Conservation (phyloP, 2,888 invertebrate species). For the Drosophila cognata region DNA sequence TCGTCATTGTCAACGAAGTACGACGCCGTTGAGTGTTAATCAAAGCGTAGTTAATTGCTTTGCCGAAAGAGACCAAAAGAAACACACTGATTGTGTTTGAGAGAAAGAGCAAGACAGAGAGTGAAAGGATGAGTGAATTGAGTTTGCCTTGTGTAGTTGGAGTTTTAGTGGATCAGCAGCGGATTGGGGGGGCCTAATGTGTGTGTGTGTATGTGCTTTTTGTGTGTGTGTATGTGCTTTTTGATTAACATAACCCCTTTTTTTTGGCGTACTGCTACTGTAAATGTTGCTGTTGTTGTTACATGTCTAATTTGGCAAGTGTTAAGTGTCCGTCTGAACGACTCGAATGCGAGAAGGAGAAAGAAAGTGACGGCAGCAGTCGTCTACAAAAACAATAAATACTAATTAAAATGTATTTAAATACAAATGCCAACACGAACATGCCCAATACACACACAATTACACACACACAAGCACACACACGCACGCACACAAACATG, state of each 20-base stretch:
- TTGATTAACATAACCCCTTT: conserved; percentile 73
- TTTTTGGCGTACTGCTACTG: conserved; percentile 11
- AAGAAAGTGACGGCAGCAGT: conserved; percentile 15
- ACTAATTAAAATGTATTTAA: conserved; percentile 80
- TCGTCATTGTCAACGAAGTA: conserved; percentile 70
- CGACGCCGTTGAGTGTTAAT: conserved; percentile 75
- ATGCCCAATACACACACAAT: conserved; percentile 24
- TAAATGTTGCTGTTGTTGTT: conserved; percentile 49
- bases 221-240: conserved; percentile 42
- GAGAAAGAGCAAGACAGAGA: not conserved
- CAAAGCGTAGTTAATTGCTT: conserved; percentile 82
- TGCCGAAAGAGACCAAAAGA: conserved; percentile 71
- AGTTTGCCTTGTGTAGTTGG: not conserved
- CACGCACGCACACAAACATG: conserved; percentile 13
- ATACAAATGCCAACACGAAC: conserved; percentile 63
- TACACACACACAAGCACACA: conserved; percentile 9
- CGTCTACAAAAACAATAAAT: conserved; percentile 73
- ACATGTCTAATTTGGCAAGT: conserved; percentile 79
- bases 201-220: conserved; percentile 38
- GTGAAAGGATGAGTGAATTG: not conserved
- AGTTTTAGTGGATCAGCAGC: conserved; percentile 6
- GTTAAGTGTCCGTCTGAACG: conserved; percentile 52
- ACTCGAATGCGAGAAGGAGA: not conserved
- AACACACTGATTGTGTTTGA: conserved; percentile 70
- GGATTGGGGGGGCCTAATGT: not conserved